A percentile compares a stretch with the other conserved stretches of the same genome.
Conservation (phyloP, 2,113 vertebrate species). For the Petroica traversi region DNA sequence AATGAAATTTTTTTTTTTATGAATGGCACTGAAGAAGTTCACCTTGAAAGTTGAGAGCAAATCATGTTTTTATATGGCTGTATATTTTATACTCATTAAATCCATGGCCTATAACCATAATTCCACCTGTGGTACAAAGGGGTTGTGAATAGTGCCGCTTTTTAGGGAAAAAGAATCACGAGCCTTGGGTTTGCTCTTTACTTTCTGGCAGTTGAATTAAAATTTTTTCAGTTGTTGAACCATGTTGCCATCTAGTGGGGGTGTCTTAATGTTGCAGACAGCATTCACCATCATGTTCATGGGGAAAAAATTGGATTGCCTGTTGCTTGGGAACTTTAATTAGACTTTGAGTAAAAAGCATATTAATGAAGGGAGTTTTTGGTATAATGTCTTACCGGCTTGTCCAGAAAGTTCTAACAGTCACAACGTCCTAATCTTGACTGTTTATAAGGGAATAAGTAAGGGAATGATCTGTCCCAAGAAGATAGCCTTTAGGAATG, state of each 20-base stretch:
- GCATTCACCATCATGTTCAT: not conserved
- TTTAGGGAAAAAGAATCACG: not conserved
- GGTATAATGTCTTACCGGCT: not conserved
- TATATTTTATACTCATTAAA: not conserved
- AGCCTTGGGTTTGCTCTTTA: not conserved
- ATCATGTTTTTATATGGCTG: not conserved
- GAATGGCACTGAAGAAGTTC: not conserved
- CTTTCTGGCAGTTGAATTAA: not conserved
- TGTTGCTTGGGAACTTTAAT: not conserved
- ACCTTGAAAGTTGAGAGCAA: not conserved
- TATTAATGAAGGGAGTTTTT: not conserved
- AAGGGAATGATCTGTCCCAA: not conserved
- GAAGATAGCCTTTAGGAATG: not conserved
- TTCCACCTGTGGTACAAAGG: not conserved
- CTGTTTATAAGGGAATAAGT: not conserved
- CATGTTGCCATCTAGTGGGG: slow-evolving; percentile 16
- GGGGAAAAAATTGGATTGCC: not conserved
- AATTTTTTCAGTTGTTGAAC: not conserved
- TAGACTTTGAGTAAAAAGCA: not conserved
- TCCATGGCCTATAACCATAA: not conserved
- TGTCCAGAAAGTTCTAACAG: not conserved
- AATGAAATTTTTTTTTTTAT: not conserved
- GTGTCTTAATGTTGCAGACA: not conserved
- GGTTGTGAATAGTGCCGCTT: not conserved
- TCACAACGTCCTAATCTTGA: not conserved